Percentiles rank a stretch among this genome's conserved stretches.
Conservation (phyloP, 1,140 invertebrate species). For the Acyrthosiphon pisum region DNA sequence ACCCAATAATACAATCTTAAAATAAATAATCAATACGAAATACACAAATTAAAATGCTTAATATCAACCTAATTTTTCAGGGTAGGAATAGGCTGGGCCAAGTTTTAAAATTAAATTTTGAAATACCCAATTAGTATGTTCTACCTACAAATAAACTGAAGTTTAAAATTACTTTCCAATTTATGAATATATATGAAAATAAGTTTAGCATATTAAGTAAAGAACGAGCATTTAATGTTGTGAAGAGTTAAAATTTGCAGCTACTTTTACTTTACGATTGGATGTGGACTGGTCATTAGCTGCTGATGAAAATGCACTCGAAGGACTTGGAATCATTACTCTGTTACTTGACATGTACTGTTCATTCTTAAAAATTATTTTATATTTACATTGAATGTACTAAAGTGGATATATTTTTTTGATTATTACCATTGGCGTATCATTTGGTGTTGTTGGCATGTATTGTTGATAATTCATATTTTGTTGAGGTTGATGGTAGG, state of each 20-base stretch:
- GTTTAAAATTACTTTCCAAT: neutral
- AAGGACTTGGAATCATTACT: conserved; percentile 53
- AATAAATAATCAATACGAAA: neutral
- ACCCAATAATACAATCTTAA: neutral
- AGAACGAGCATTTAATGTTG: neutral
- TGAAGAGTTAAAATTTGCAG: conserved; percentile 47
- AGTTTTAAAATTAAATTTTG: neutral
- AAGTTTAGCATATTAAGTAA: neutral
- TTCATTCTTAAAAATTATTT: conserved; percentile 52
- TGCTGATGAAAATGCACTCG: conserved; percentile 46
- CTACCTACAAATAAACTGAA: neutral
- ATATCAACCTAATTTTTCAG: conserved; percentile 1
- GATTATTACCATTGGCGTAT: conserved; percentile 37
- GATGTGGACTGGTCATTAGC: conserved; percentile 1
- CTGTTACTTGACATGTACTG: conserved; percentile 33
- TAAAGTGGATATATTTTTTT: conserved; percentile 12
- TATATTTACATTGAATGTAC: conserved; percentile 43
- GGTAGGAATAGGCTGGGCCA: neutral
- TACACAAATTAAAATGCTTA: neutral
- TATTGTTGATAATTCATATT: conserved; percentile 23
- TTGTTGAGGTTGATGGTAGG: conserved; percentile 22
- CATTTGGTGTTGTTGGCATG: neutral
- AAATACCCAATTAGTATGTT: neutral
- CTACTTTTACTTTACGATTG: conserved; percentile 50
- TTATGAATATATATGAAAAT: neutral